Evolutionary conservation across 2,113 vertebrate genomes (phyloP), one percentile per base, ranked within the genome.

Genomic region (Pseudopipra pipra): DNA sequence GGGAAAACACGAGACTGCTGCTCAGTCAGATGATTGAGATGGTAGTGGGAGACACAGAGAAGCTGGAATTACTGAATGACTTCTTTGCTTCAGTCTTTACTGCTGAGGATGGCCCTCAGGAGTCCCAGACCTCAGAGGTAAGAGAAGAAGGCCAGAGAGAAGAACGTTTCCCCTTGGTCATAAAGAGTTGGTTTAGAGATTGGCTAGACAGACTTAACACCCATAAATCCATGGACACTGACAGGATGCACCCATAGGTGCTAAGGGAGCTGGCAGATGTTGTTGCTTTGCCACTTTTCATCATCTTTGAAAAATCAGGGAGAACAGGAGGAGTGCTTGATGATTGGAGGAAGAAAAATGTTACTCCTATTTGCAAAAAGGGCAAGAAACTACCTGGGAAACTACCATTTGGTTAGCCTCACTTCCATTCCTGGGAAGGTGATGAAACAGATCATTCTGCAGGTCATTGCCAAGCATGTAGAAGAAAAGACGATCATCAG

Each of bases 61-160:
- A 49, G 8, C 8, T 0, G 0, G 47, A 49, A 43, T 43, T 31
- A n/a, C 16, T 43, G 24, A 49, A 56, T 35, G 11, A 8, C 43
- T 56, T 56, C 51, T 33, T 73, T 80, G 11, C 6, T 27, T 65
- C 35, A 58, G 31, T 28, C 31, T 66, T 73, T 33, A 20, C 8
- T 66, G 18, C 31, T 58, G 44, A 66, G 44, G 5, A 44, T 27
- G 27, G 14, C 6, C 31, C 21, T 37, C 14, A 51, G 27, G 27
- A 44, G 6, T 12, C 21, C 43, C 31, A 49, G 31, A 51, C 8
- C 14, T 37, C 35, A 14, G 11, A 58, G 43, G 14, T 28, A 44
- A 51, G 22, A 73, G 22, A 58, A 51, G 12, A 35, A 27, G 21
- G 11, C 9, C 31, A 33, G 35, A 43, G 17, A 44, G 51, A 44